Conservation (phyloP, 2,888 invertebrate genomes). For the Acrobasis suavella region DNA sequence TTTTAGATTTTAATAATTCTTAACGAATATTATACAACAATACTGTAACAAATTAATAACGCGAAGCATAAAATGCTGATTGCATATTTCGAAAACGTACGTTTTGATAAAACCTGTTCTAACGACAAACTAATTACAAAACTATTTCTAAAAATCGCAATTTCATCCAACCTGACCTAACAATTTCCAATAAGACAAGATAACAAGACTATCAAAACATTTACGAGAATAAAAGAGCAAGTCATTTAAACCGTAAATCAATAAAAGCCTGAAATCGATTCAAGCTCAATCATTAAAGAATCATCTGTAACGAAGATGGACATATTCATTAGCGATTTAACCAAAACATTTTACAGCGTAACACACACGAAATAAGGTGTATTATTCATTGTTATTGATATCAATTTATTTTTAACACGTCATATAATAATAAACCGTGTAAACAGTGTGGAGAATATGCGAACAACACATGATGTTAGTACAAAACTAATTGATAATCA, state of each 20-base stretch:
- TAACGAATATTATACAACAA: too few relatives aligned
- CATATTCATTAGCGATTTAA: conserved; percentile 61
- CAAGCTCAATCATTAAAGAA: conserved; percentile 72
- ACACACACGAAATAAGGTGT: conserved; percentile 39
- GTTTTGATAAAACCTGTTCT: conserved; percentile 1
- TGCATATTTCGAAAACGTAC: too few relatives aligned
- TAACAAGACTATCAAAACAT: conserved; percentile 57
- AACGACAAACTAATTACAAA: background rate
- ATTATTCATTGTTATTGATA: conserved; percentile 37
- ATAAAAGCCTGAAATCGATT: conserved; percentile 77
- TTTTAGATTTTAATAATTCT: too few relatives aligned
- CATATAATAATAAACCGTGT: conserved; percentile 70
- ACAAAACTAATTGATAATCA: conserved; percentile 82
- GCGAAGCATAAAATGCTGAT: too few relatives aligned
- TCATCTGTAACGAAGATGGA: conserved; percentile 78
- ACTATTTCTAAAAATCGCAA: conserved; percentile 1
- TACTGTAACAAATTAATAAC: too few relatives aligned
- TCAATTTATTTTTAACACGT: conserved; percentile 57
- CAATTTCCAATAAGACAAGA: conserved; percentile 30
- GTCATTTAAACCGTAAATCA: conserved; percentile 75
- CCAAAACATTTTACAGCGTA: conserved; percentile 47
- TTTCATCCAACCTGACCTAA: conserved; percentile 18
- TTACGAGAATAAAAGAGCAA: conserved; percentile 59
- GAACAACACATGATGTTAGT: conserved; percentile 72
- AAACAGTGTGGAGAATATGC: conserved; percentile 78